These are phyloP conservation scores for Megamerina dolium DNA, from an alignment of 2,888 invertebrate species.

Conservation along the genomic window DNA sequence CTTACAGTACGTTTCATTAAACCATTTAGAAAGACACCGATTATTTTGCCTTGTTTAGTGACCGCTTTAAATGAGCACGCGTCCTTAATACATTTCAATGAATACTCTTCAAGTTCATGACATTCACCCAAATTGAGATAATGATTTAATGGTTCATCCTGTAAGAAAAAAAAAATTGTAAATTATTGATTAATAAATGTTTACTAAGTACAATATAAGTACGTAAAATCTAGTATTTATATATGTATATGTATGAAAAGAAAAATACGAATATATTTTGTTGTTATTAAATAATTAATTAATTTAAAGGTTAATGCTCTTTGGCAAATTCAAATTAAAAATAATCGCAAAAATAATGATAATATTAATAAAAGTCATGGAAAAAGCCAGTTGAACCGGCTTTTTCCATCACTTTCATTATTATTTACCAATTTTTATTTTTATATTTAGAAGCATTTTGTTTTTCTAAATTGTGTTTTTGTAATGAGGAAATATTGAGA, in stretches of 20 bases:
- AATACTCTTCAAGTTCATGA: slow-evolving; percentile 54
- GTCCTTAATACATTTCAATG: slow-evolving; percentile 52
- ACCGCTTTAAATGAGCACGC: slow-evolving; percentile 55
- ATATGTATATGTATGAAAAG: background rate
- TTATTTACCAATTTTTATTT: no score
- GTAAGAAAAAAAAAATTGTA: slow-evolving; percentile 16
- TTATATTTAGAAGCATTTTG: no score
- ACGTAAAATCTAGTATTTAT: background rate
- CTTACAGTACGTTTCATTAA: slow-evolving; percentile 42
- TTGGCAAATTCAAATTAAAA: no score
- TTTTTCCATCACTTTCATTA: no score
- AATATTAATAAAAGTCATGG: no score
- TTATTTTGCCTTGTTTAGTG: slow-evolving; percentile 49
- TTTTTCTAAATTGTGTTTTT: no score
- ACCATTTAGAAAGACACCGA: slow-evolving; percentile 55
- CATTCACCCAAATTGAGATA: slow-evolving; percentile 47
- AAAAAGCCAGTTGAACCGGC: no score
- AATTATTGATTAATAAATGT: background rate
- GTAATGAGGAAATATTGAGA: no score
- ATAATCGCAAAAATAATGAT: no score
- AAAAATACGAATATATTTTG: no score
- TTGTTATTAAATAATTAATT: no score
- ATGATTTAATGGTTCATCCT: slow-evolving; percentile 49
- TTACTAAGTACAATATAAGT: slow-evolving; percentile 1
- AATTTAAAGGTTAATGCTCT: no score